Base-by-base conservation (phyloP, 1,140 invertebrate genomes). In the Galleria mellonella region DNA sequence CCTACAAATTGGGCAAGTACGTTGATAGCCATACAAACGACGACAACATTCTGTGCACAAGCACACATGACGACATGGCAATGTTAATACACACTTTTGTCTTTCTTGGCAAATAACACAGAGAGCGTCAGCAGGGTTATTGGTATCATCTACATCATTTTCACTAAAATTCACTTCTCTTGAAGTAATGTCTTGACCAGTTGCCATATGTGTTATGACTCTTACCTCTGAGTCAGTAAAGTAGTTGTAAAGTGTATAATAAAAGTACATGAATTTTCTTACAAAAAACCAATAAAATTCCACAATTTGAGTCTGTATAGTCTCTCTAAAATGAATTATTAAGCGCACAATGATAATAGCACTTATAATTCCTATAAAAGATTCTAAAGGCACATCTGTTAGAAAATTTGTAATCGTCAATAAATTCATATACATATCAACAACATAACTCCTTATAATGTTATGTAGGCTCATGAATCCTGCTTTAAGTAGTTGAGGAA, bases 21-120 rank as follows among this genome's bases (percentile, higher is more conserved):
- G 66, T 51, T 85, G 82, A 45, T 85, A 85, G 11, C 72, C 69
- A 71, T 83, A 85, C 2, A 85, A 47, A 9, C 72, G 47, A 45
- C 73, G 53, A 35, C 77, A 82, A 46, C 82, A 85, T 43, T 85
- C 78, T 39, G 66, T 66, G 47, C 82, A 85, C 39, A 85, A 56
- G 38, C 82, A 85, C 17, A 85, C 66, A 70, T 85, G 82, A 3
- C 78, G 69, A 51, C 82, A 85, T n/a, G 82, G 82, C 29, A 85
- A 52, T 38, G 72, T 85, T 11, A 85, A 50, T 0, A 85, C 77
- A 78, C 75, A 82, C 56, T 85, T 85, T 44, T 79, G 75, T 11
- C 72, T 55, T 37, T 85, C 82, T 42, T 83, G 82, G 38, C 82
- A 85, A 43, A 85, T 78, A 9, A 85, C 68, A 70, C 82, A 85